phyloP scores from a whole-genome alignment of 1,140 invertebrate species.

The Drosophila pseudoobscura region DNA sequence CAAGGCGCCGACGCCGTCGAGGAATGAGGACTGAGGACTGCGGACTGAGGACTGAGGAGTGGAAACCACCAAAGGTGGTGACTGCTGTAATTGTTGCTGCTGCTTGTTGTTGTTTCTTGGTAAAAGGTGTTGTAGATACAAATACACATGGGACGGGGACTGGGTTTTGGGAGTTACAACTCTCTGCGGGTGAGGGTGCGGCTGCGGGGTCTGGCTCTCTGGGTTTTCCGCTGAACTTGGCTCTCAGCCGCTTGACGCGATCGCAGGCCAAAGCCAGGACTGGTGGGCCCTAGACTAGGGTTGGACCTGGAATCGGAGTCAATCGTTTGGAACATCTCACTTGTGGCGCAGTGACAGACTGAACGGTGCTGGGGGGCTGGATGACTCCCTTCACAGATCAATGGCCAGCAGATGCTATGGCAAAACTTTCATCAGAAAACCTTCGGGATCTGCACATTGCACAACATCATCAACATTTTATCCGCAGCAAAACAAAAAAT shows the following conservation, averaged over 20 bases:
- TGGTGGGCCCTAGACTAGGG: conserved; percentile 20
- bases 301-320: conserved; percentile 19
- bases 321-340: conserved; percentile 30
- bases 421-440: conserved; percentile 16
- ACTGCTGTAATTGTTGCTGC: conserved; percentile 79
- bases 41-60: conserved; percentile 16
- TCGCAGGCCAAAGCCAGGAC: conserved; percentile 16
- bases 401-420: too few species aligned
- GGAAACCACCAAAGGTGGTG: conserved; percentile 78
- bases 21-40: background rate
- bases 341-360: conserved; percentile 3
- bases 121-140: conserved; percentile 75
- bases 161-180: conserved; percentile 58
- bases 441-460: background rate
- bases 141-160: conserved; percentile 37
- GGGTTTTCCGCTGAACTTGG: conserved; percentile 68
- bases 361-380: background rate
- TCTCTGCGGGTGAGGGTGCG: conserved; percentile 13
- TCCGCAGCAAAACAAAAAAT: too few species aligned
- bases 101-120: conserved; percentile 76
- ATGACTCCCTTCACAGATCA: background rate
- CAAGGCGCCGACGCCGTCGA: conserved; percentile 63
- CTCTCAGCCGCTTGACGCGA: conserved; percentile 48
- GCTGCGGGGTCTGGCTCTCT: conserved; percentile 1
- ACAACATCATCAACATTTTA: background rate